These are phyloP conservation scores for Halcyon malimbica DNA, from an alignment of 2,113 vertebrate genomes.

Conservation along the genomic window DNA sequence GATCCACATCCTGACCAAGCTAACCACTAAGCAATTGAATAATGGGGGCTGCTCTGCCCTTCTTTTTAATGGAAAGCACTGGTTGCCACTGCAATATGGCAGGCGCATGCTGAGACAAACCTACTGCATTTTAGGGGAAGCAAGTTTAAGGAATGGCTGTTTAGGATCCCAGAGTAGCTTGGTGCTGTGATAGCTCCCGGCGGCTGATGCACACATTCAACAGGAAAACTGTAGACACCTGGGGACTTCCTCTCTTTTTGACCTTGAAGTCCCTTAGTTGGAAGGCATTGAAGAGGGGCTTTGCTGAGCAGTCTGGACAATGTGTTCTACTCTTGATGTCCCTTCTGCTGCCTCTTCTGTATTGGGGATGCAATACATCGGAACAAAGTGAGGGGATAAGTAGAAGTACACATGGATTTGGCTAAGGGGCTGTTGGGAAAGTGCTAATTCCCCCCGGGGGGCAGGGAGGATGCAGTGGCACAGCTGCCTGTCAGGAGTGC, in stretches of 20 bases:
- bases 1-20: neutral
- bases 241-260: neutral
- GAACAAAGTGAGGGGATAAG: neutral
- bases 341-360: neutral
- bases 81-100: neutral
- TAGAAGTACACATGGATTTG: neutral
- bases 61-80: neutral
- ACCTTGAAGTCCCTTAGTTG: neutral
- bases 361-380: neutral
- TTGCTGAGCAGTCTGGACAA: neutral
- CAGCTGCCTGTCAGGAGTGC: neutral
- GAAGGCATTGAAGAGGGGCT: neutral
- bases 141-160: neutral
- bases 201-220: too few relatives aligned
- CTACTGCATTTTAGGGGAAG: neutral
- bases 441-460: neutral
- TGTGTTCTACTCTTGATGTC: accelerated
- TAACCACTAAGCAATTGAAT: neutral
- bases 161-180: neutral
- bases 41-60: neutral
- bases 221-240: neutral
- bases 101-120: neutral
- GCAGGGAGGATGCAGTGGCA: neutral
- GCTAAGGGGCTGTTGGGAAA: neutral
- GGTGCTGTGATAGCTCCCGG: neutral